Evolutionary conservation across 2,797 vertebrate species (phyloP), one percentile per base, ranked within the genome.

Genomic region (Molothrus aeneus): DNA sequence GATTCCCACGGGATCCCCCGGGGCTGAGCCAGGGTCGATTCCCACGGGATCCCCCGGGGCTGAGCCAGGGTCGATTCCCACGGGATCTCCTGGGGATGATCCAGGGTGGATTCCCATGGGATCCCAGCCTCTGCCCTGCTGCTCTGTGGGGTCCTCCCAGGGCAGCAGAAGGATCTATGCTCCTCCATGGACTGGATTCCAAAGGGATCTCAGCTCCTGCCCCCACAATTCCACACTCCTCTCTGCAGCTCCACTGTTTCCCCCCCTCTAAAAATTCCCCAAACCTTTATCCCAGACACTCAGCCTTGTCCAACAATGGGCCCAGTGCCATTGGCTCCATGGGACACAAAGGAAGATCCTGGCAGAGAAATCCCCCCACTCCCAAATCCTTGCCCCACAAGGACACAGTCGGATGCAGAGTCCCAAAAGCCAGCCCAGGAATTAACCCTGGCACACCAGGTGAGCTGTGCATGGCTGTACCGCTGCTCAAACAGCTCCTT

Each of bases 131-230:
- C 19, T 20, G 3, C 15, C 32, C 32, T 17, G 48, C 71, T 20
- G 19, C 0, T 0, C 25, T 29, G 2, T 17, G 18, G 32, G 32
- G 1, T 7, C 6, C 25, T 59, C 29, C 32, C 24, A 1, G 31
- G 12, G 40, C 48, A 28, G 48, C 6, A 28, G 48, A 50, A 28
- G 26, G 48, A 50, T 17, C 10, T 50, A 48, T 50, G 48, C 48
- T 50, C 48, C 48, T 48, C 24, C 22, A 51, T 1, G 22, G 26
- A 5, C 10, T 2, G 40, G 8, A 45, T 65, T 25, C 28, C 40
- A n/a, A 7, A 8, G 15, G 13, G 16, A 50, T n/a, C n/a, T 45
- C 48, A n/a, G 32, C 36, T 63, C 54, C 80, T 47, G 36, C 12
- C 38, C 10, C 31, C 47, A 21, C 22, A 22, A 10, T 20, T 13